Evolutionary conservation across 2,888 invertebrate species (phyloP), one percentile per base, ranked within the genome.

Genomic region (Ecdyonurus torrentis): DNA sequence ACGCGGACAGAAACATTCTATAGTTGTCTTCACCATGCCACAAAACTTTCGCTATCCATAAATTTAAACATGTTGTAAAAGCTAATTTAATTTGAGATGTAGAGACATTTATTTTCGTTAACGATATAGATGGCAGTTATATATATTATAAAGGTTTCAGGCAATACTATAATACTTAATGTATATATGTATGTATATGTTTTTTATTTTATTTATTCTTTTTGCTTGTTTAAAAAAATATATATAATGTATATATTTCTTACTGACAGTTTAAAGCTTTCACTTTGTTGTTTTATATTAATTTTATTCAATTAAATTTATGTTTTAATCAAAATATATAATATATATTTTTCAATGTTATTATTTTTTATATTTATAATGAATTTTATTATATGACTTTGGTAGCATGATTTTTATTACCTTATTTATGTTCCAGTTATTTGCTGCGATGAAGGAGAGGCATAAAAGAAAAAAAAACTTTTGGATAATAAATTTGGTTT

Each of bases 71-170:
- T 37, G 37, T 37, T 37, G 37, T 20, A 55, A 55, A 55, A 55
- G 55, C 55, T 55, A 55, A 55, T 55, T 55, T 55, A 55, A 55
- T 55, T 55, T 55, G n/a, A 7, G 22, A 55, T 20, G 55, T 20
- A 55, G 20, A 55, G 55, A 55, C 55, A 55, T 55, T 55, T 55
- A 55, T 55, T 55, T 20, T 55, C n/a, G 55, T 55, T 55, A 55
- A 55, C 55, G 55, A 55, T 55, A 20, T n/a, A n/a, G 55, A 20
- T 18, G 20, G 55, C 50, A 50, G 50, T 18, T 7, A n/a, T n/a
- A n/a, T n/a, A n/a, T n/a, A n/a, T n/a, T n/a, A n/a, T n/a, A n/a
- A n/a, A n/a, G n/a, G n/a, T n/a, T n/a, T n/a, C n/a, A n/a, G n/a
- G n/a, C n/a, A n/a, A n/a, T n/a, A n/a, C 37, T 15, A 37, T 37